phyloP scores from a whole-genome alignment of 1,140 invertebrate genomes.

The Wasmannia auropunctata region DNA sequence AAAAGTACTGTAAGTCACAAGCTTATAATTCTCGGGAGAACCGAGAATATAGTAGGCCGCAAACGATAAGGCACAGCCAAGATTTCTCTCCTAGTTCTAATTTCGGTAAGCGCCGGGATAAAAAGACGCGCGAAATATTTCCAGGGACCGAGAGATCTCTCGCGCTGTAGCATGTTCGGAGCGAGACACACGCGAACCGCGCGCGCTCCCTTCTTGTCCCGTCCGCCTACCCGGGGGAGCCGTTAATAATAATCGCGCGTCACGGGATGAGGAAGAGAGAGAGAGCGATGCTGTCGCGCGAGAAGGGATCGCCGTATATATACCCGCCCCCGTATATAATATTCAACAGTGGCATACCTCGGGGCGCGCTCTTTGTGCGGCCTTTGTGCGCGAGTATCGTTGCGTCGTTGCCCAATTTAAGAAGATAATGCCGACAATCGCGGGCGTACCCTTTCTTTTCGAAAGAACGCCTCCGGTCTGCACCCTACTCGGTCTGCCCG shows the following conservation, averaged over 20 bases:
- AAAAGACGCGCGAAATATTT: neutral
- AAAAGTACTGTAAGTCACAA: neutral
- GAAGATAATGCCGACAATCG: constrained; percentile 78
- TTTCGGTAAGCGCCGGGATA: neutral
- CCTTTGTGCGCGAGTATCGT: constrained; percentile 66
- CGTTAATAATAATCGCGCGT: constrained; percentile 70
- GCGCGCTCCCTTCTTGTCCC: constrained; percentile 36
- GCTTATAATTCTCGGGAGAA: neutral
- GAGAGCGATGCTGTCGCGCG: constrained; percentile 20
- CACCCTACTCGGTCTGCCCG: neutral
- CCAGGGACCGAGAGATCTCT: neutral
- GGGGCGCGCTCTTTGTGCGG: constrained; percentile 37
- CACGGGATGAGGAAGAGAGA: no score
- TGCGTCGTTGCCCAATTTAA: constrained; percentile 72
- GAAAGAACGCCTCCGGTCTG: constrained; percentile 2
- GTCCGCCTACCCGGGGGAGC: constrained; percentile 1
- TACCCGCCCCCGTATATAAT: constrained; percentile 19
- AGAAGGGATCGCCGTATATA: neutral
- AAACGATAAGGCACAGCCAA: neutral
- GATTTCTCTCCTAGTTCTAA: neutral
- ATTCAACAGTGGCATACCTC: constrained; percentile 43
- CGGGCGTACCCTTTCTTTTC: constrained; percentile 56
- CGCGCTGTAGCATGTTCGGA: neutral
- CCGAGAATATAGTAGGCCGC: no score
- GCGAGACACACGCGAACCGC: constrained; percentile 11